phyloP scores from a whole-genome alignment of 2,797 vertebrate species.

The Sebastes steindachneri region DNA sequence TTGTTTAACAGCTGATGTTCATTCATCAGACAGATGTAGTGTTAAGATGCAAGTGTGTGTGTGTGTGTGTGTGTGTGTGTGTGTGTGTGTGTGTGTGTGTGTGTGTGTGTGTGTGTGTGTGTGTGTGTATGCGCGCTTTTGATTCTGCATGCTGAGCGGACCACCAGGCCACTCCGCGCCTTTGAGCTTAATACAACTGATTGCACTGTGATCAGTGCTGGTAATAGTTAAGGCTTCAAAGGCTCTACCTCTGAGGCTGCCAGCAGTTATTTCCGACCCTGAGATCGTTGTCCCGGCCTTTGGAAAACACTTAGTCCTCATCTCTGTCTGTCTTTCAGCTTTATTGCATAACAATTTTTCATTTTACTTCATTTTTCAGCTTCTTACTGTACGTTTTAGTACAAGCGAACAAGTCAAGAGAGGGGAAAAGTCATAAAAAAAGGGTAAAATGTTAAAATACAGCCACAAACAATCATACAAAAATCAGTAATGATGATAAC shows the following conservation, averaged over 20 bases:
- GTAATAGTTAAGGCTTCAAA: slow-evolving; percentile 78
- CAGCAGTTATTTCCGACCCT: slow-evolving; percentile 68
- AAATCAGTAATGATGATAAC: not conserved
- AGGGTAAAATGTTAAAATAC: not conserved
- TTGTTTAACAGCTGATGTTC: slow-evolving; percentile 51
- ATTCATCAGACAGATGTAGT: slow-evolving; percentile 45
- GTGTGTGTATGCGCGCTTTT: slow-evolving; percentile 7
- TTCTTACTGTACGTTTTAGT: not conserved
- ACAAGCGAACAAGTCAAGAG: not conserved
- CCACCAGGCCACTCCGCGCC: slow-evolving; percentile 68
- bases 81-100: not conserved
- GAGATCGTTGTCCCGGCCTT: slow-evolving; percentile 47
- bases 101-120: not conserved
- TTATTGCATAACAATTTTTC: not conserved
- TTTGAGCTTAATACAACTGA: slow-evolving; percentile 76
- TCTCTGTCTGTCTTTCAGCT: slow-evolving; percentile 5
- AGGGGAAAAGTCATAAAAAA: not conserved
- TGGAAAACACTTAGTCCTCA: slow-evolving; percentile 50
- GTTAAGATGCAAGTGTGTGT: not conserved
- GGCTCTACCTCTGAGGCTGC: slow-evolving; percentile 64
- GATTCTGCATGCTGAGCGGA: slow-evolving; percentile 52
- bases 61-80: not conserved
- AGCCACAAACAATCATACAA: not conserved
- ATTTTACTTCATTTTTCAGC: not conserved
- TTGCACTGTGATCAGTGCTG: slow-evolving; percentile 76